Conservation (phyloP, 2,888 invertebrate genomes). For the Philhelius pedissequus region DNA sequence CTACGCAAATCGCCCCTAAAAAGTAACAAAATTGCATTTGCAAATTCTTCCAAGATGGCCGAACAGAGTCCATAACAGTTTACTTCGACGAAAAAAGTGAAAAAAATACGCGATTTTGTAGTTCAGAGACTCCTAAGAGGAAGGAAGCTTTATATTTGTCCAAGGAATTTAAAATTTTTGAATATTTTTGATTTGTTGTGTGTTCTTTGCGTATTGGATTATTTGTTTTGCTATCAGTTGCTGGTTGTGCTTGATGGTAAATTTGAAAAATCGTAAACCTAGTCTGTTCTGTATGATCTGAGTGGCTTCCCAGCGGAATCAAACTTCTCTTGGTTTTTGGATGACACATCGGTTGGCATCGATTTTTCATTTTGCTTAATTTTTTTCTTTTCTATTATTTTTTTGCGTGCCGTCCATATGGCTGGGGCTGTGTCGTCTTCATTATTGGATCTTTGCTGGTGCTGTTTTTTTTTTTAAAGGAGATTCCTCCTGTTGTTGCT, state of each 20-base stretch:
- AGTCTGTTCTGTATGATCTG: not conserved
- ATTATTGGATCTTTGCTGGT: conserved; percentile 38
- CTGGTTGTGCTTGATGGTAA: not conserved
- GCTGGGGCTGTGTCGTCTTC: not conserved
- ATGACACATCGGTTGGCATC: conserved; percentile 64
- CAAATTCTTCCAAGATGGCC: conserved; percentile 76
- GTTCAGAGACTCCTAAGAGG: conserved; percentile 5
- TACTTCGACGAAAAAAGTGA: conserved; percentile 55
- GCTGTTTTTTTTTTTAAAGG: not conserved
- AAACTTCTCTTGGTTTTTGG: conserved; percentile 26
- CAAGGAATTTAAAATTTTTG: not conserved
- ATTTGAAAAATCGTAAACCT: not conserved
- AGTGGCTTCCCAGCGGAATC: conserved; percentile 26
- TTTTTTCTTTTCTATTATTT: conserved; percentile 2
- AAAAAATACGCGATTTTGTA: conserved; percentile 48
- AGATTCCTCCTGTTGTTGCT: not conserved
- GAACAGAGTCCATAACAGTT: conserved; percentile 75
- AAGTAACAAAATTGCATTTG: conserved; percentile 63
- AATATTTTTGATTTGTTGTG: conserved; percentile 26
- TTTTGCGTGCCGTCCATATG: conserved; percentile 54
- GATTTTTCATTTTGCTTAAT: conserved; percentile 58
- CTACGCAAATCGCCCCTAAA: conserved; percentile 3
- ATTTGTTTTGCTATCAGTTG: conserved; percentile 24
- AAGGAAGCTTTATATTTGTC: not conserved
- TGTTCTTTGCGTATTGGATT: conserved; percentile 21